phyloP scores from a whole-genome alignment of 2,113 vertebrate genomes.

The Stomatorhinus ivindoensis region DNA sequence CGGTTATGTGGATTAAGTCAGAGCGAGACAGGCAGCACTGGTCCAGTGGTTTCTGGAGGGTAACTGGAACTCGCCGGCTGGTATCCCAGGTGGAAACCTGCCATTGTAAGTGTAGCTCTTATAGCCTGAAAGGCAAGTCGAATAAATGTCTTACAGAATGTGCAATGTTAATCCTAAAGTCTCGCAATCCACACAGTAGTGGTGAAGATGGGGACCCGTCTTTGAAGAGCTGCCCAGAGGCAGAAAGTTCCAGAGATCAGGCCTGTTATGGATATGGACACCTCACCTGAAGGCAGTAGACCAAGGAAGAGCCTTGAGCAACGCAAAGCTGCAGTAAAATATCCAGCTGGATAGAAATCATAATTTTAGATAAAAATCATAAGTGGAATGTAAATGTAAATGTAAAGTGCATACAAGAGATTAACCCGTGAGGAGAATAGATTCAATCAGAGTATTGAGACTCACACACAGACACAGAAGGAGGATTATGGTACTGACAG shows the following conservation, averaged over 20 bases:
- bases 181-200: neutral
- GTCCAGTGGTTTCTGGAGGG: neutral
- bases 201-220: neutral
- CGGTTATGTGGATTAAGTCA: neutral
- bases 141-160: neutral
- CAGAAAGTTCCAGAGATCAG: conserved; percentile 1
- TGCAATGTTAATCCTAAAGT: neutral
- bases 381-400: neutral
- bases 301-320: neutral
- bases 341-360: neutral
- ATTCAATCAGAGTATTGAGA: neutral
- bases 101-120: neutral
- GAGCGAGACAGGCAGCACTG: neutral
- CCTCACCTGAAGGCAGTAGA: neutral
- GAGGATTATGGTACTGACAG: neutral
- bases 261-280: neutral
- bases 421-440: neutral
- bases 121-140: neutral
- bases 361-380: neutral
- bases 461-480: neutral
- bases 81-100: neutral
- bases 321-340: neutral
- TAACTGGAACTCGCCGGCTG: neutral
- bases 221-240: neutral
- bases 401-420: neutral